A percentile compares a stretch with the other conserved stretches of the same genome.
Evolutionary conservation across 2,888 invertebrate species (phyloP).

Genomic region (Deilephila porcellus): DNA sequence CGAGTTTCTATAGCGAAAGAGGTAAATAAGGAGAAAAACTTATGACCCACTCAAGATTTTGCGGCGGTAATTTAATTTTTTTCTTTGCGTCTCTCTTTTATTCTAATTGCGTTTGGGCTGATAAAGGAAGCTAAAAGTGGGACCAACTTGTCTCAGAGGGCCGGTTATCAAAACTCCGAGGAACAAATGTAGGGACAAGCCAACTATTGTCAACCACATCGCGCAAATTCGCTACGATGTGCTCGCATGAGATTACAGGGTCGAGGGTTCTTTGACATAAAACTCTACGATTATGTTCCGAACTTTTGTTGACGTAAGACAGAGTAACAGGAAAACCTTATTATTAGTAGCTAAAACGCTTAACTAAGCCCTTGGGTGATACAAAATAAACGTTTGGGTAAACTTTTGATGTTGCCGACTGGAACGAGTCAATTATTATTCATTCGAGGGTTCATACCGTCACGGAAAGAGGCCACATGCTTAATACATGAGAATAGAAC

Average conservation of each 20-base stretch:
- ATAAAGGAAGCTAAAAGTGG: conserved; percentile 36
- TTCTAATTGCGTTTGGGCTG: conserved; percentile 43
- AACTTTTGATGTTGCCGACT: background rate
- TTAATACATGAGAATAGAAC: conserved; percentile 12
- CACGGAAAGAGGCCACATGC: background rate
- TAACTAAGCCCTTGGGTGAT: background rate
- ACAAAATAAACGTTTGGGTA: background rate
- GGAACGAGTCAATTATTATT: background rate
- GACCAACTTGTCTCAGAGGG: background rate
- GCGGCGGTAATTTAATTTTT: conserved; percentile 49
- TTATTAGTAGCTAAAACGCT: background rate
- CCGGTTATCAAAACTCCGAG: conserved; percentile 3
- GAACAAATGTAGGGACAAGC: background rate
- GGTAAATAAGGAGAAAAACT: conserved; percentile 35
- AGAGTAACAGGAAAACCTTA: background rate
- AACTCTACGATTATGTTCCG: conserved; percentile 13
- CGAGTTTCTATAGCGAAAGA: conserved; percentile 36
- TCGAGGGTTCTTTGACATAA: conserved; percentile 9
- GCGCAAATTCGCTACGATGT: background rate
- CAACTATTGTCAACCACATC: conserved; percentile 14
- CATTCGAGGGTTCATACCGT: background rate
- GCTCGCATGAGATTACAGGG: conserved; percentile 11
- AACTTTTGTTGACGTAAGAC: background rate
- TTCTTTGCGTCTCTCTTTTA: conserved; percentile 43
- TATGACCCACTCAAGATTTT: conserved; percentile 38